Conservation (phyloP, 2,797 vertebrate genomes). For the Bovichtus diacanthus region DNA sequence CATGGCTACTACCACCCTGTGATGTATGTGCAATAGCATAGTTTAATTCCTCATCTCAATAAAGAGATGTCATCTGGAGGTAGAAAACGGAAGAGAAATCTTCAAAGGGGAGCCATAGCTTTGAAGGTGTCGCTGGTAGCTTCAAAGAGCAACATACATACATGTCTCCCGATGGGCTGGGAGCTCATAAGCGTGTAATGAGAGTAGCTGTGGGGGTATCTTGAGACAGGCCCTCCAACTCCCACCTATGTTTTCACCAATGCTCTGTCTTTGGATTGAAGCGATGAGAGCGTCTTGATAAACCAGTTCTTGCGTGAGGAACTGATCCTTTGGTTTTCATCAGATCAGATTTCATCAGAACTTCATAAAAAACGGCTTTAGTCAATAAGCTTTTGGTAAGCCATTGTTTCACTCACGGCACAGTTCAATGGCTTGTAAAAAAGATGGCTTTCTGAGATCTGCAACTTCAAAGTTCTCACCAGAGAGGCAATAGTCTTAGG, state of each 20-base stretch:
- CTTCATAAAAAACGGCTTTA: conserved; percentile 42
- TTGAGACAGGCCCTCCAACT: conserved; percentile 46
- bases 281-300: conserved; percentile 35
- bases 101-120: conserved; percentile 81
- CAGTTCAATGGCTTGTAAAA: conserved; percentile 34
- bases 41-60: conserved; percentile 71
- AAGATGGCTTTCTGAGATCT: conserved; percentile 28
- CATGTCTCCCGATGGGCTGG: conserved; percentile 65
- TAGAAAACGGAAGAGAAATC: conserved; percentile 70
- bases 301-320: conserved; percentile 23
- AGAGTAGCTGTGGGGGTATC: conserved; percentile 43
- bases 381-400: conserved; percentile 34
- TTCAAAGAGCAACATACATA: conserved; percentile 80
- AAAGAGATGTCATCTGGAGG: conserved; percentile 63
- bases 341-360: conserved; percentile 50
- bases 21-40: conserved; percentile 56
- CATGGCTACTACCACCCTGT: not conserved
- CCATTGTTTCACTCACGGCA: conserved; percentile 26
- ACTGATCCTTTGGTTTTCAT: conserved; percentile 28
- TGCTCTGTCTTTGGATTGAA: conserved; percentile 18
- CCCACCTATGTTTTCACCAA: conserved; percentile 39
- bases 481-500: conserved; percentile 15
- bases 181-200: conserved; percentile 63
- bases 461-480: conserved; percentile 41
- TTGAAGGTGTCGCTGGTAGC: conserved; percentile 83